Evolutionary conservation across 1,140 invertebrate species (phyloP), one percentile per base, ranked within the genome.

Genomic region (Temnothorax longispinosus): DNA sequence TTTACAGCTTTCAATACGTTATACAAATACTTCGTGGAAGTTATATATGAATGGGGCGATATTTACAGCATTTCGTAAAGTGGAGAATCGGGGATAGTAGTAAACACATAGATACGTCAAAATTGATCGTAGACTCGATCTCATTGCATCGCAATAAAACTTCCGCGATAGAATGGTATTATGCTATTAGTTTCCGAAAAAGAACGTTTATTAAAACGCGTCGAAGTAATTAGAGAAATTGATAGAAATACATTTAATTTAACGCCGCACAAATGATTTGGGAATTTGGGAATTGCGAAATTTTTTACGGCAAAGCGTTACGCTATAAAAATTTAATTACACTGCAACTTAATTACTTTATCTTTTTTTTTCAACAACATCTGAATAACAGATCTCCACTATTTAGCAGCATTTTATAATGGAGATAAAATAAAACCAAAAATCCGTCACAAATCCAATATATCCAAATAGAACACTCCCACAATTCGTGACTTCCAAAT

Each of bases 71-170:
- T 71, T 71, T 80, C 35, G 64, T n/a, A 54, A 80, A 54, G 47
- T 54, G 21, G 1, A 80, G 44, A 27, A 69, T 11, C 13, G 35
- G 8, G 18, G 21, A n/a, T 56, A 54, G 41, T 15, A 50, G 69
- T 75, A 74, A 84, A 84, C 52, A 84, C 69, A 82, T 58, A 72
- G 67, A 82, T 72, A 84, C 41, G 54, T 58, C 67, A 47, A 60
- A 72, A 41, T 54, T 35, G 32, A 82, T 74, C 35, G 52, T 18
- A 11, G 7, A 84, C 47, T 60, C 27, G 69, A 75, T 82, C 67
- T 84, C n/a, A 32, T 38, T 60, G 27, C 35, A 35, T 56, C 3
- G 44, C 65, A 47, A 27, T 15, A 21, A 44, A 72, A 84, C 27
- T 74, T 74, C 15, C 27, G 27, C 32, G 32, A 15, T 15, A 35